Percentiles rank a stretch among this genome's conserved stretches.
These are phyloP conservation scores for Pelodiscus sinensis DNA, from an alignment of 2,113 vertebrate species.

Conservation along the genomic window DNA sequence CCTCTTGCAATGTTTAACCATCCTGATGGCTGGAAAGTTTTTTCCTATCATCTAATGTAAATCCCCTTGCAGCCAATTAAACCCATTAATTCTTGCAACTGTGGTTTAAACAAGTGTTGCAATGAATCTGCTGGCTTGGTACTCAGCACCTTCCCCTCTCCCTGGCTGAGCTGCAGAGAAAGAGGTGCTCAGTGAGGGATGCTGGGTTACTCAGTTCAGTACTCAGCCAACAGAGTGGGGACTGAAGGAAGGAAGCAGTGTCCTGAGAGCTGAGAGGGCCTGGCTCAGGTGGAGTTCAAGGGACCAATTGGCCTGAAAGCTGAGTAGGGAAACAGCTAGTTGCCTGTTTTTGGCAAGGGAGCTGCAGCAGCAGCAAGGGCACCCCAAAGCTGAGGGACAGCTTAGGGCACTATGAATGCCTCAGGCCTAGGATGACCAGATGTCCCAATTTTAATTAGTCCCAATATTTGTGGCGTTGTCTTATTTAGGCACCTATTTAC, in stretches of 20 bases:
- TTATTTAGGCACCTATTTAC: too few species aligned
- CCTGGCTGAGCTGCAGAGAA: not conserved
- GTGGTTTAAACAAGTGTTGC: not conserved
- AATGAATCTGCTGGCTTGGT: not conserved
- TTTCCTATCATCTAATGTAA: not conserved
- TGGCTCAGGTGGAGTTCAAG: not conserved
- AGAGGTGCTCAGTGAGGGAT: not conserved
- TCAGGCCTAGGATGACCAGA: too few species aligned
- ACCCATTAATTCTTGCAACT: not conserved
- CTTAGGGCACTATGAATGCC: too few species aligned
- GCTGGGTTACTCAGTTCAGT: not conserved
- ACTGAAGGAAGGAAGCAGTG: not conserved
- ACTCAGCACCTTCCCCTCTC: not conserved
- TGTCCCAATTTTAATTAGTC: too few species aligned
- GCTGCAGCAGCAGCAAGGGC: too few species aligned
- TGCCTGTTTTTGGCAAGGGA: not conserved
- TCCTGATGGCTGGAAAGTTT: not conserved
- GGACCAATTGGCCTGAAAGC: not conserved
- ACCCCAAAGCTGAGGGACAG: too few species aligned
- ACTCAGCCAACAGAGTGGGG: not conserved
- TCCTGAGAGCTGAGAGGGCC: not conserved
- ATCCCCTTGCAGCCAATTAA: not conserved
- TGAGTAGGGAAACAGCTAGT: not conserved
- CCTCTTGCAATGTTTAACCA: not conserved
- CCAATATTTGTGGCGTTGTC: too few species aligned